Evolutionary conservation across 1,140 invertebrate species (phyloP).

Genomic region (Drosophila ogumai): DNA sequence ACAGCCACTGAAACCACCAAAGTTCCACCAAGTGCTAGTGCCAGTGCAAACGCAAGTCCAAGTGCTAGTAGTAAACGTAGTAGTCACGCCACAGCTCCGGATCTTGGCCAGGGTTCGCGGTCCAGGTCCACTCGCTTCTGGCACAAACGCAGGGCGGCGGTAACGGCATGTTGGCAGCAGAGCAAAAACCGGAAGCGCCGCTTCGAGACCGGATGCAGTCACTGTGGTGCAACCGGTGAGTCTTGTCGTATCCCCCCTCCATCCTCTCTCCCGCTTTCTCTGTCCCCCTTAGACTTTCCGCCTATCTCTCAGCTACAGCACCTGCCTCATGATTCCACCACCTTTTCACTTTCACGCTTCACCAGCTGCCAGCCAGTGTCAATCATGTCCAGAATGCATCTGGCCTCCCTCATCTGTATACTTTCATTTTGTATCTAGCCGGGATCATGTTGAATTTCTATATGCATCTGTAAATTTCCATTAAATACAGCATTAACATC

Average conservation of each 20-base stretch:
- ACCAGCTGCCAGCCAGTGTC: constrained; percentile 13
- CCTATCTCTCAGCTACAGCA: constrained; percentile 28
- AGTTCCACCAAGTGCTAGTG: constrained; percentile 32
- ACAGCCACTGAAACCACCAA: constrained; percentile 47
- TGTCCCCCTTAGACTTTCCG: constrained; percentile 9
- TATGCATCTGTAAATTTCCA: background rate
- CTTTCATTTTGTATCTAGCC: background rate
- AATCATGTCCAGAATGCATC: constrained; percentile 15
- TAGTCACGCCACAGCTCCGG: constrained; percentile 59
- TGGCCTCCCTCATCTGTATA: background rate
- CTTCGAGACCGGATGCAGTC: constrained; percentile 80
- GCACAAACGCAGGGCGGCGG: constrained; percentile 69
- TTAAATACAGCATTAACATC: background rate
- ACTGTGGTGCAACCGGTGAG: constrained; percentile 84
- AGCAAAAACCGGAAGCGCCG: constrained; percentile 73
- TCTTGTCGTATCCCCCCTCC: constrained; percentile 67
- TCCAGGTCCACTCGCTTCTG: constrained; percentile 68
- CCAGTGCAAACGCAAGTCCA: constrained; percentile 51
- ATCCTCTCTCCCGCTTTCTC: constrained; percentile 1
- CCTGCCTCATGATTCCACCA: constrained; percentile 38
- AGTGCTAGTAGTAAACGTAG: constrained; percentile 75
- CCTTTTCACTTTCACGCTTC: constrained; percentile 11
- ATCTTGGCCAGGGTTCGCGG: constrained; percentile 33
- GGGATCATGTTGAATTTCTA: background rate
- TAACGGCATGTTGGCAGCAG: constrained; percentile 75